Conservation (phyloP, 35 echinoderm and acorn worm genomes). For the Stichopus chloronotus region DNA sequence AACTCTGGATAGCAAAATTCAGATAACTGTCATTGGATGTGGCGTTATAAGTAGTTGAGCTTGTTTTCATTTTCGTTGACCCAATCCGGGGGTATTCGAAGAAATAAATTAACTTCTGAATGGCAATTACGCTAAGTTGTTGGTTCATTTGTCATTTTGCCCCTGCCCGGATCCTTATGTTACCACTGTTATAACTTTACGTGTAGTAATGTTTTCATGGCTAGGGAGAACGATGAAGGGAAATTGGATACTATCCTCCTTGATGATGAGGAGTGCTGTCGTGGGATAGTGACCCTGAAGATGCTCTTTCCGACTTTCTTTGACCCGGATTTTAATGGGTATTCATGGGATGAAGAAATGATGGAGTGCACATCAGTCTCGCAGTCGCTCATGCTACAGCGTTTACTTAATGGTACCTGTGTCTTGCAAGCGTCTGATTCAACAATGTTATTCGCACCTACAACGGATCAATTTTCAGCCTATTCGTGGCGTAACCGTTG, state of each 20-base stretch:
- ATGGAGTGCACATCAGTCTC: background rate
- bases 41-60: background rate
- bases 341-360: background rate
- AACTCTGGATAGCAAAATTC: background rate
- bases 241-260: background rate
- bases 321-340: background rate
- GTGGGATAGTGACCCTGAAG: background rate
- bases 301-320: background rate
- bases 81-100: background rate
- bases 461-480: slow-evolving; percentile 41
- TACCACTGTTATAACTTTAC: too few species aligned
- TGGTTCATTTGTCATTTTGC: background rate
- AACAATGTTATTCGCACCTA: slow-evolving; percentile 21
- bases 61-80: background rate
- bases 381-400: background rate
- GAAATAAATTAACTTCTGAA: background rate
- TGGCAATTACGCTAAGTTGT: background rate
- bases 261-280: background rate
- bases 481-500: slow-evolving; percentile 39
- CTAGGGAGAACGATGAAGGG: background rate
- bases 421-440: slow-evolving; percentile 22
- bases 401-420: slow-evolving; percentile 43
- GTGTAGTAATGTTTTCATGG: background rate
- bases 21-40: background rate
- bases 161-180: background rate